Conservation (phyloP, 2,888 invertebrate species). For the Sarcophaga subvicina region DNA sequence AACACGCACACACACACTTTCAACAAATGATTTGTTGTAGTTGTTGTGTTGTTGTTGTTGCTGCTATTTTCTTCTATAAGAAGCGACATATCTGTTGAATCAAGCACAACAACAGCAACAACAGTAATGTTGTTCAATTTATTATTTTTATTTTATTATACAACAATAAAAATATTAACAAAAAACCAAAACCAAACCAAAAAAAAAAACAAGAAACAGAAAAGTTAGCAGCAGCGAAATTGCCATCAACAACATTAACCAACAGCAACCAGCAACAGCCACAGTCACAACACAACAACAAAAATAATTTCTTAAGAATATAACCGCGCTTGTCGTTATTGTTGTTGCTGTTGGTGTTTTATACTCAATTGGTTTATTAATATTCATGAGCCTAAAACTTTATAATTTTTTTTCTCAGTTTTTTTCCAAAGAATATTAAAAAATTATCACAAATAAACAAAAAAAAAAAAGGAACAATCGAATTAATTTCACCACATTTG, state of each 20-base stretch:
- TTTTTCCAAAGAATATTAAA: slow-evolving; percentile 39
- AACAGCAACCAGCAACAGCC: slow-evolving; percentile 19
- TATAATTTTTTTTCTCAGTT: slow-evolving; percentile 32
- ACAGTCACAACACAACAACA: not conserved
- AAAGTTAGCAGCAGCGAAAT: slow-evolving; percentile 10
- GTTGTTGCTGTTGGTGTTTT: not conserved
- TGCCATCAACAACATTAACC: slow-evolving; percentile 21
- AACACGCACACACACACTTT: slow-evolving; percentile 38
- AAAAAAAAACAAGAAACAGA: slow-evolving; percentile 7
- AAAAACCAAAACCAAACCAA: too few relatives aligned
- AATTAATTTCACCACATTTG: not conserved
- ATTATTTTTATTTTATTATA: too few relatives aligned
- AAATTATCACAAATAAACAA: not conserved
- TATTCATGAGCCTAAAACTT: slow-evolving; percentile 57
- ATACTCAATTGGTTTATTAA: slow-evolving; percentile 60
- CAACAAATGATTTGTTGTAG: slow-evolving; percentile 38
- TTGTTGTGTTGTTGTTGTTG: slow-evolving; percentile 9
- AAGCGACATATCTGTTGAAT: slow-evolving; percentile 52
- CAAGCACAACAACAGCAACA: slow-evolving; percentile 23
- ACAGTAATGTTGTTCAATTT: slow-evolving; percentile 22
- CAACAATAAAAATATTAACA: not conserved
- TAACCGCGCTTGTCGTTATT: slow-evolving; percentile 27
- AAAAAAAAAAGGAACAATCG: too few relatives aligned
- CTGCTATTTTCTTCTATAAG: slow-evolving; percentile 44
- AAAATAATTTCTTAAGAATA: not conserved